phyloP scores from a whole-genome alignment of 2,797 vertebrate species.

The Cryptoprocta ferox region DNA sequence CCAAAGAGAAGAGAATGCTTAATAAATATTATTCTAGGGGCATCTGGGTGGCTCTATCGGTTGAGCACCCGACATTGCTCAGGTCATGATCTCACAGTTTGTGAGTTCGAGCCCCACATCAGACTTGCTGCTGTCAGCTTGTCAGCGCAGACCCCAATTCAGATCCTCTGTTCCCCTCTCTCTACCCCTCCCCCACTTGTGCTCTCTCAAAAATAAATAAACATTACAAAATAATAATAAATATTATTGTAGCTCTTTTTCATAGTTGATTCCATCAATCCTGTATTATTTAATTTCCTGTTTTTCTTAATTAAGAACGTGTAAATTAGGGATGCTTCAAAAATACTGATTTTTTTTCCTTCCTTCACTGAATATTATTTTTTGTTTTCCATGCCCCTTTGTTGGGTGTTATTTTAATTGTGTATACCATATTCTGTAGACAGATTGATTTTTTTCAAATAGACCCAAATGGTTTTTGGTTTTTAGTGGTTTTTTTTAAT shows the following conservation, averaged over 20 bases:
- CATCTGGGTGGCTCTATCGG: too few relatives aligned
- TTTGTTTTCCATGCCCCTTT: not conserved
- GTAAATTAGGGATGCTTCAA: constrained; percentile 1
- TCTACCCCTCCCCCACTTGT: too few relatives aligned
- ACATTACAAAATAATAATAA: constrained; percentile 44
- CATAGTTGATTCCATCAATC: not conserved
- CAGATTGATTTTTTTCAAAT: not conserved
- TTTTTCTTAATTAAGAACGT: constrained; percentile 48
- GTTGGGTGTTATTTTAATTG: not conserved
- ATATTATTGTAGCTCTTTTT: not conserved
- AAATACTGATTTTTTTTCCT: constrained; percentile 44
- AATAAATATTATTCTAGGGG: not conserved
- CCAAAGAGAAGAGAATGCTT: not conserved
- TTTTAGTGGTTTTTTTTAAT: not conserved
- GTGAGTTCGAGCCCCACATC: too few relatives aligned
- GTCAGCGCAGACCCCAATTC: too few relatives aligned
- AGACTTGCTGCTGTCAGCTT: too few relatives aligned
- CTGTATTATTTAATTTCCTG: constrained; percentile 38
- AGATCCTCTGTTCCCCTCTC: too few relatives aligned
- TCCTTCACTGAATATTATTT: not conserved
- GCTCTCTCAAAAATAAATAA: too few relatives aligned
- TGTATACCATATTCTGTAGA: not conserved
- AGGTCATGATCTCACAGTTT: too few relatives aligned
- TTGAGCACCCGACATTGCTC: too few relatives aligned
- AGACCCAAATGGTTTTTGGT: not conserved